Conservation (phyloP, 2,113 vertebrate genomes). For the Manacus vitellinus region DNA sequence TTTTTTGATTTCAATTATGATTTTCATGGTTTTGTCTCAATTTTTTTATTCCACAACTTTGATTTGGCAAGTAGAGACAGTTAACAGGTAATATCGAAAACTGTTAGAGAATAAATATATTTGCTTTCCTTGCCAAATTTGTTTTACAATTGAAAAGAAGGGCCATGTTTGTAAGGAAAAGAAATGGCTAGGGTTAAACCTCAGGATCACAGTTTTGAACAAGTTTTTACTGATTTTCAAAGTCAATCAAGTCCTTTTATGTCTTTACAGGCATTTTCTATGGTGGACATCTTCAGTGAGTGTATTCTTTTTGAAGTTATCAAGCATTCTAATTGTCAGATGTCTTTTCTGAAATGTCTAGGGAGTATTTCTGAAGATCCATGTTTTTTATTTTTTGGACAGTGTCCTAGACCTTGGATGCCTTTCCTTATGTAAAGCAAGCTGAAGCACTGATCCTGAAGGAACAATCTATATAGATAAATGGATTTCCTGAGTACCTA, state of each 20-base stretch:
- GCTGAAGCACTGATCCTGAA: conserved; percentile 37
- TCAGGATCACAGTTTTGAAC: neutral
- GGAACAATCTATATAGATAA: conserved; percentile 7
- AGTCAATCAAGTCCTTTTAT: neutral
- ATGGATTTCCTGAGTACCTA: conserved; percentile 40
- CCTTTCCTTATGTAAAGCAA: conserved; percentile 27
- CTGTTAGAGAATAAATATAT: neutral
- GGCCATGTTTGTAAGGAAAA: neutral
- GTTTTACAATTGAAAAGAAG: neutral
- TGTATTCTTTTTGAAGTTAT: neutral
- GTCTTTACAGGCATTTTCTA: neutral
- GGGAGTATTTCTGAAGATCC: neutral
- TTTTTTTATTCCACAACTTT: neutral
- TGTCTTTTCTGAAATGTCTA: neutral
- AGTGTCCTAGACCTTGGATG: neutral
- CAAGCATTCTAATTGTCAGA: neutral
- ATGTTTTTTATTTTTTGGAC: neutral
- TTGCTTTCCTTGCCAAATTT: neutral
- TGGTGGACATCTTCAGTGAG: neutral
- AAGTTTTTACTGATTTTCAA: neutral
- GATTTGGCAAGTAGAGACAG: neutral
- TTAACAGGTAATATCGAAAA: neutral
- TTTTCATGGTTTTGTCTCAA: neutral
- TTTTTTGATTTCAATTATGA: neutral
- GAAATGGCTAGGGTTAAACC: neutral